Evolutionary conservation across 1,140 invertebrate species (phyloP).

Genomic region (Antheraea pernyi): DNA sequence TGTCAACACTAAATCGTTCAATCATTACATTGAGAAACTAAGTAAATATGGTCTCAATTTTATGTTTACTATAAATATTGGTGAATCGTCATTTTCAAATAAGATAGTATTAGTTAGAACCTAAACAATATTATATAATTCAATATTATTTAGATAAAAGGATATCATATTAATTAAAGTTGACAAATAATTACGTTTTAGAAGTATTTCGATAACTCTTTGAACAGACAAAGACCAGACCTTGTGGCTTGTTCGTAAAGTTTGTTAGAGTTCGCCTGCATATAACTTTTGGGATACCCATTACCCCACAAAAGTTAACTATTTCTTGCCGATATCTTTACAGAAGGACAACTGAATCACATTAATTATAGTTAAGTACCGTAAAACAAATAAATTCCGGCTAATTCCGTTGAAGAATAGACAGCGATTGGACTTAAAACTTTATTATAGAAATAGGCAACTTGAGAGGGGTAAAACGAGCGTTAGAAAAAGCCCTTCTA

Average conservation of each 20-base stretch:
- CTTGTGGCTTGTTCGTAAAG: background rate
- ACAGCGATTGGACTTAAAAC: background rate
- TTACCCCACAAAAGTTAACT: background rate
- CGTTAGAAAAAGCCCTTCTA: too few relatives aligned
- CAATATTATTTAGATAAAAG: background rate
- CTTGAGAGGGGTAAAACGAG: too few relatives aligned
- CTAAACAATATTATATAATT: too few relatives aligned
- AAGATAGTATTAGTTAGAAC: too few relatives aligned
- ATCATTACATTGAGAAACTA: too few relatives aligned
- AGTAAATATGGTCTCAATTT: too few relatives aligned
- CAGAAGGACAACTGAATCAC: background rate
- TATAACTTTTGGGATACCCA: conserved; percentile 2
- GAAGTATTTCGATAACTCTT: background rate
- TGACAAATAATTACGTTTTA: background rate
- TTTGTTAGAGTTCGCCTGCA: background rate
- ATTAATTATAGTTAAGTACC: background rate
- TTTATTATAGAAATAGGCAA: background rate
- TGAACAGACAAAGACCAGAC: background rate
- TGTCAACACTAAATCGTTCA: too few relatives aligned
- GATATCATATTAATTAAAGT: background rate
- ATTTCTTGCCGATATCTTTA: background rate
- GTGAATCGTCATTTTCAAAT: too few relatives aligned
- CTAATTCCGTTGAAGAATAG: background rate
- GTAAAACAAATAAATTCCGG: background rate
- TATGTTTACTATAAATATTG: too few relatives aligned